These are phyloP conservation scores for Electrophaes corylata DNA, from an alignment of 2,888 invertebrate species.

Conservation along the genomic window DNA sequence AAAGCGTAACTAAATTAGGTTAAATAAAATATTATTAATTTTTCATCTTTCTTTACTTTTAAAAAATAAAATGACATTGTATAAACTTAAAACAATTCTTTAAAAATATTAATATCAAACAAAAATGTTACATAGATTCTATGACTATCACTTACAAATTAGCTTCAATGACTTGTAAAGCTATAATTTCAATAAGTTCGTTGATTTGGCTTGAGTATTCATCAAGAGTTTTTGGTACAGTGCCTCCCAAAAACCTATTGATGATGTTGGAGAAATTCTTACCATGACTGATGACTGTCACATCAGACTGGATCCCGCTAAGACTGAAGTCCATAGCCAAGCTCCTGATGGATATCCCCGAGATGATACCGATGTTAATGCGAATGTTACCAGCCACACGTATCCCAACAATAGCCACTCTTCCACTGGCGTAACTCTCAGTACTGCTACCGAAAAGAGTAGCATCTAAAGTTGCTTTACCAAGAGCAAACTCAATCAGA, in stretches of 20 bases:
- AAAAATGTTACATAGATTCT: too few species aligned
- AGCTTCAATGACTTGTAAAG: background rate
- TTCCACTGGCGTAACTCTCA: conserved; percentile 1
- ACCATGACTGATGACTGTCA: conserved; percentile 17
- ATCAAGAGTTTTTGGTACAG: background rate
- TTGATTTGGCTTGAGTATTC: conserved; percentile 10
- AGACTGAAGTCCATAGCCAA: conserved; percentile 31
- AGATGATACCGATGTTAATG: conserved; percentile 30
- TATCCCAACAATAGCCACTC: conserved; percentile 5
- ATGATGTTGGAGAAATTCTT: conserved; percentile 9
- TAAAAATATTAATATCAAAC: too few species aligned
- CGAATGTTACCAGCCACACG: conserved; percentile 24
- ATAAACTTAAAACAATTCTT: too few species aligned
- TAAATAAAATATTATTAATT: too few species aligned
- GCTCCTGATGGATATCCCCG: conserved; percentile 30
- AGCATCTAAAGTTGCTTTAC: conserved; percentile 39
- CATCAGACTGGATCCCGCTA: conserved; percentile 31
- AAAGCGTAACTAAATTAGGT: too few species aligned
- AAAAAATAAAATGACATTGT: too few species aligned
- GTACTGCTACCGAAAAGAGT: conserved; percentile 8
- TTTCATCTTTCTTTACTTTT: too few species aligned
- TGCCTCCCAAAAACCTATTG: conserved; percentile 12
- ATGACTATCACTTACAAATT: background rate
- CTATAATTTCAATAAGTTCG: conserved; percentile 17
- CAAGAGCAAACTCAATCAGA: conserved; percentile 43